Conservation (phyloP, 2,113 vertebrate species). For the Trichechus manatus region DNA sequence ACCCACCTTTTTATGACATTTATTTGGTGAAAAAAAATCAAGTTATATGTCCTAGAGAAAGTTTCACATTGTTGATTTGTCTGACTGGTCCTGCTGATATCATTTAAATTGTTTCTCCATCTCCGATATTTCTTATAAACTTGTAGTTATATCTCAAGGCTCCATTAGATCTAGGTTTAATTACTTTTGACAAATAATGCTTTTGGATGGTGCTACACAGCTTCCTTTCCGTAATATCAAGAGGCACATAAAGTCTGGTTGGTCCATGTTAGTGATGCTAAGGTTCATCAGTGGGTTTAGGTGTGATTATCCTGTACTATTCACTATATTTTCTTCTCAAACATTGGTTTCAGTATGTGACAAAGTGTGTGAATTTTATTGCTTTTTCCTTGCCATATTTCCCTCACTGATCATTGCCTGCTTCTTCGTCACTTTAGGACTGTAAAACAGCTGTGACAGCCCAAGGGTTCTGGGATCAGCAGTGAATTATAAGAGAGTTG, state of each 20-base stretch:
- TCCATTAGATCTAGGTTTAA: not conserved
- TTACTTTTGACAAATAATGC: not conserved
- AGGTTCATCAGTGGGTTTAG: not conserved
- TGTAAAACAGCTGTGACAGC: not conserved
- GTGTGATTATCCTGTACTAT: not conserved
- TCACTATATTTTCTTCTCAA: not conserved
- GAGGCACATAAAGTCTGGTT: not conserved
- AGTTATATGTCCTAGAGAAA: not conserved
- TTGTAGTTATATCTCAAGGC: not conserved
- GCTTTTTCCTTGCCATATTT: not conserved
- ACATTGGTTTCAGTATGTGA: not conserved
- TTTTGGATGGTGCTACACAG: not conserved
- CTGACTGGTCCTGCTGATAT: not conserved
- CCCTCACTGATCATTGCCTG: not conserved
- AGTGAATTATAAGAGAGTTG: not conserved
- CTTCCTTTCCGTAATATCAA: not conserved
- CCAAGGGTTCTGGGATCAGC: not conserved
- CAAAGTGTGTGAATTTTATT: not conserved
- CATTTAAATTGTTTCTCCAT: not conserved
- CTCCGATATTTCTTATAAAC: not conserved
- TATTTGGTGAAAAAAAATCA: not conserved
- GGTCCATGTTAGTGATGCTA: not conserved
- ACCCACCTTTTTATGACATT: not conserved
- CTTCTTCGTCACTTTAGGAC: not conserved
- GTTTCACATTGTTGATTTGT: not conserved